Conservation (phyloP, 2,797 vertebrate genomes). For the Mergus octosetaceus region DNA sequence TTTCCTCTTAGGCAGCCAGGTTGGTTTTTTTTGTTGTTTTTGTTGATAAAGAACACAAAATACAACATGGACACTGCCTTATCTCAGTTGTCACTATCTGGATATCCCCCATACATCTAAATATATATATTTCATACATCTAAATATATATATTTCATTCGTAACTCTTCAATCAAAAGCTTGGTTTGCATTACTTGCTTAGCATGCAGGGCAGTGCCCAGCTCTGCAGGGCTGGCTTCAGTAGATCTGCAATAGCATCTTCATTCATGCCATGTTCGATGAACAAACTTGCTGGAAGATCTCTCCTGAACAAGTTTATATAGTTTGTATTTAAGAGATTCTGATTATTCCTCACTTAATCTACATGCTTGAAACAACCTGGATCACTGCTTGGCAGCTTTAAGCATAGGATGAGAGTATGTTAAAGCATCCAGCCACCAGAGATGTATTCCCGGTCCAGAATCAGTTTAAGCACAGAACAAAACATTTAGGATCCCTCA, state of each 20-base stretch:
- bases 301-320: neutral
- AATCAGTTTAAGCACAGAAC: neutral
- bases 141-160: neutral
- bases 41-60: neutral
- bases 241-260: neutral
- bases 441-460: neutral
- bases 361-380: neutral
- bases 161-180: neutral
- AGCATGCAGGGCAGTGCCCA: neutral
- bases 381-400: neutral
- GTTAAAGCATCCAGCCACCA: neutral
- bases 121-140: neutral
- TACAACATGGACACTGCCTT: neutral
- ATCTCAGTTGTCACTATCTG: neutral
- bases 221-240: neutral
- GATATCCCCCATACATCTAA: too few species aligned
- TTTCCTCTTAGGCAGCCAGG: neutral
- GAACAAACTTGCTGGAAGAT: neutral
- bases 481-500: neutral
- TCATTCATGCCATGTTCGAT: neutral
- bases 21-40: neutral
- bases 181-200: neutral
- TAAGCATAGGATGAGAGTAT: neutral
- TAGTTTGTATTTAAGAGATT: neutral
- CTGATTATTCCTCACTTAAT: neutral